These are phyloP conservation scores for Stomorhina lunata DNA, from an alignment of 2,888 invertebrate genomes.

Conservation along the genomic window DNA sequence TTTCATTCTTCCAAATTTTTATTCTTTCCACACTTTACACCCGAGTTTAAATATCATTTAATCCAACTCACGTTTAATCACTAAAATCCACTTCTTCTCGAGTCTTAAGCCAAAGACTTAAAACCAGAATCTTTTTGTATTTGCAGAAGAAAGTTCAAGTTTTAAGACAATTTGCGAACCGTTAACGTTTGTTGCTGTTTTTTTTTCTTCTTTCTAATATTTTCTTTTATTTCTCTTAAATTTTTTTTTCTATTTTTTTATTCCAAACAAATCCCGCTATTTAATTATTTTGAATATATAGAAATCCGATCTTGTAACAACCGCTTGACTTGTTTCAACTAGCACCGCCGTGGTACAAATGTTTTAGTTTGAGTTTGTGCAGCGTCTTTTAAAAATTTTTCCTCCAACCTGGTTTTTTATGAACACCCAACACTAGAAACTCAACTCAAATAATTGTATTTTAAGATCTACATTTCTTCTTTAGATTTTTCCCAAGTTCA, in stretches of 20 bases:
- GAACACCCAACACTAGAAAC: slow-evolving; percentile 53
- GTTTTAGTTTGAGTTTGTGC: slow-evolving; percentile 78
- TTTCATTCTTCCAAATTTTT: slow-evolving; percentile 9
- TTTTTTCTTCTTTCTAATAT: slow-evolving; percentile 7
- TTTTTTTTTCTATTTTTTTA: slow-evolving; percentile 45
- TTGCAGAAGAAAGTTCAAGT: slow-evolving; percentile 62
- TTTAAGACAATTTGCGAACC: slow-evolving; percentile 62
- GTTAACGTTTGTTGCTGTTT: slow-evolving; percentile 60
- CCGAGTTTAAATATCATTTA: slow-evolving; percentile 26
- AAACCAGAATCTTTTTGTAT: slow-evolving; percentile 57
- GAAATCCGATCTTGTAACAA: slow-evolving; percentile 30
- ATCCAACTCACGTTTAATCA: slow-evolving; percentile 51
- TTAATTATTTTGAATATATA: background rate
- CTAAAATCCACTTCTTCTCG: slow-evolving; percentile 15
- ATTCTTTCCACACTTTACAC: slow-evolving; percentile 45
- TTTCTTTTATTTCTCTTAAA: slow-evolving; percentile 34
- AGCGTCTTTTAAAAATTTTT: slow-evolving; percentile 80
- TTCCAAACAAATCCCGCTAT: slow-evolving; percentile 36
- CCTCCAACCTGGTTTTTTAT: slow-evolving; percentile 65
- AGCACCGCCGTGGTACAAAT: slow-evolving; percentile 80
- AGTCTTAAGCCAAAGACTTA: slow-evolving; percentile 10
- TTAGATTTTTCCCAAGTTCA: slow-evolving; percentile 65
- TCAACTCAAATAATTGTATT: slow-evolving; percentile 42
- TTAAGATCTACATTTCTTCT: slow-evolving; percentile 39
- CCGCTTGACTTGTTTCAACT: slow-evolving; percentile 75